Base-by-base conservation (phyloP, 2,888 invertebrate species). In the Andrena praecox region DNA sequence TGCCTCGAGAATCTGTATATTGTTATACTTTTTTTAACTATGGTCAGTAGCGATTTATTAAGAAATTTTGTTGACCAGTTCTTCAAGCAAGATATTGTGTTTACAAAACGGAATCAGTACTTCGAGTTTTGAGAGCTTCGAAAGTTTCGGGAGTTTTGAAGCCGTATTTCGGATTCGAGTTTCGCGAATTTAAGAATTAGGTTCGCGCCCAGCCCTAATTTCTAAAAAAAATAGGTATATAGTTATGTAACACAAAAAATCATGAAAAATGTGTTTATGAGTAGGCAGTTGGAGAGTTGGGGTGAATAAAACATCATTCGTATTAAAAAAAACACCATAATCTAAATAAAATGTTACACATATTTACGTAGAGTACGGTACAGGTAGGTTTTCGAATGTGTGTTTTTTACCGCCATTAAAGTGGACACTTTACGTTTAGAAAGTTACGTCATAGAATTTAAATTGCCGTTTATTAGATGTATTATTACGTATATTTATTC, bases 371-470 rank as follows among this genome's bases (percentile, higher is more conserved):
- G 56, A 24, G 56, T 24, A 54, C 20, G 8, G 0, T 56, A 42
- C 72, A 75, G 74, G 74, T 68, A 75, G 68, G 68, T 75, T 75
- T 42, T 56, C 56, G 56, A 56, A 56, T 56, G 56, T 56, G 56
- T 56, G 24, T 56, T 56, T 56, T 56, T 10, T 56, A 56, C 10
- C 10, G 24, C 10, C 20, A 56, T 56, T 56, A 5, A 27, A 56
- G 10, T 56, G 20, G 24, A 56, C 24, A 56, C 24, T 56, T 27
- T 24, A 24, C 24, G 10, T 24, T 56, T 20, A 56, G 24, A 12
- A 56, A 24, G 4, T 54, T 54, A 24, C 20, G 20, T 56, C 24
- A 56, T 56, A 10, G 10, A 56, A 27, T 56, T 56, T 10, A 24
- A 56, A 24, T 20, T 24, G 10, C 35, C 35, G 10, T 35, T 35